Conservation (phyloP, 2,888 invertebrate genomes). For the Lepidocyrtoides sp. region DNA sequence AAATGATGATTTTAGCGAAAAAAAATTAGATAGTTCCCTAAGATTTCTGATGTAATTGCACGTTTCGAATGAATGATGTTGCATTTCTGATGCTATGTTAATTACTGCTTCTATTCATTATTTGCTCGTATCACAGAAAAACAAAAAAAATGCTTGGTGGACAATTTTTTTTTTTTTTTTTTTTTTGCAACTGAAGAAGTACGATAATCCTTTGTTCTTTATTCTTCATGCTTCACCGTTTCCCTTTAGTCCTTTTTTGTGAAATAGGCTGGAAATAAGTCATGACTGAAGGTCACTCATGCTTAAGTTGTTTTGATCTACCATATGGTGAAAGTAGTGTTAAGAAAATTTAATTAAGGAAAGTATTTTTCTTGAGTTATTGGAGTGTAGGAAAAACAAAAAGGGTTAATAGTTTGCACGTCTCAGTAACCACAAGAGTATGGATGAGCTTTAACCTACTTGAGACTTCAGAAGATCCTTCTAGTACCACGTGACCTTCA, state of each 20-base stretch:
- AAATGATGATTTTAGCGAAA: no score
- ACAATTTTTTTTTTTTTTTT: background rate
- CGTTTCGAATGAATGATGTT: background rate
- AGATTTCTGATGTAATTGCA: background rate
- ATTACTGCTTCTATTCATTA: background rate
- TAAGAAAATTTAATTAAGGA: constrained; percentile 22
- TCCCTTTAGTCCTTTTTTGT: background rate
- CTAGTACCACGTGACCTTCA: no score
- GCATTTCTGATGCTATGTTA: no score
- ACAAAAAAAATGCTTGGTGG: no score
- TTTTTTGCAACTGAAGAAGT: background rate
- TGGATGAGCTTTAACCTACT: no score
- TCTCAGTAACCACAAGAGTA: no score
- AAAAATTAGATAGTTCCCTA: background rate
- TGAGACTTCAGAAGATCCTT: no score
- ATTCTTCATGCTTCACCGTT: constrained; percentile 20
- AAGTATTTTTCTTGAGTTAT: background rate
- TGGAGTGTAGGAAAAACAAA: no score
- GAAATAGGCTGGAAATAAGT: constrained; percentile 26
- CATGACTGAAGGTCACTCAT: constrained; percentile 2
- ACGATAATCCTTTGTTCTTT: background rate
- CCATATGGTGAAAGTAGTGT: background rate
- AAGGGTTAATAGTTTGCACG: no score
- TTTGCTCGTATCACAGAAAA: no score
- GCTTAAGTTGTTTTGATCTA: background rate